Conservation (phyloP, 2,888 invertebrate species). For the Melanostoma scalare region DNA sequence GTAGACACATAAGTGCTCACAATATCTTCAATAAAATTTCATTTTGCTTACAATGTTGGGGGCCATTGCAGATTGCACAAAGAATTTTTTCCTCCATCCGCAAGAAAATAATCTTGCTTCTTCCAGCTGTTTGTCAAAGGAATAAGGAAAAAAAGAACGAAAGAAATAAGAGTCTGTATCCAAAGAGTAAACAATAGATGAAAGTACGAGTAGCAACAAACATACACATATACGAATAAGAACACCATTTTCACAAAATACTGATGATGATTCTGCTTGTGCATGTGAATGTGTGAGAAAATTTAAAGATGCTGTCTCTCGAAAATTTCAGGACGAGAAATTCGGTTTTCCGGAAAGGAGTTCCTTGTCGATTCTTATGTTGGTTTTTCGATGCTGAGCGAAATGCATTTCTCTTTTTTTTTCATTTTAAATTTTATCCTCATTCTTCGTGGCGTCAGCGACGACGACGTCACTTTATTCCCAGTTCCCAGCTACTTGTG, state of each 20-base stretch:
- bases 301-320: constrained; percentile 50
- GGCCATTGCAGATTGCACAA: constrained; percentile 50
- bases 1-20: too few relatives aligned
- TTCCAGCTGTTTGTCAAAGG: background rate
- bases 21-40: background rate
- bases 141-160: constrained; percentile 6
- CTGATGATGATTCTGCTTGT: constrained; percentile 61
- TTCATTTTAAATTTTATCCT: constrained; percentile 2
- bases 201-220: constrained; percentile 47
- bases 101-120: constrained; percentile 6
- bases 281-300: constrained; percentile 64
- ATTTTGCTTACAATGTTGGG: constrained; percentile 1
- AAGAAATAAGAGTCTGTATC: constrained; percentile 1
- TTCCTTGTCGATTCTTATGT: constrained; percentile 49
- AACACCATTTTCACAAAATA: constrained; percentile 66
- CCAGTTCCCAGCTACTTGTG: constrained; percentile 12
- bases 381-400: constrained; percentile 42
- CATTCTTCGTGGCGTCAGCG: background rate
- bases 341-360: constrained; percentile 18
- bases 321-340: constrained; percentile 34
- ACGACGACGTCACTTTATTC: background rate
- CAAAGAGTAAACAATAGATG: constrained; percentile 59
- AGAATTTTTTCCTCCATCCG: constrained; percentile 21
- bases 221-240: constrained; percentile 13
- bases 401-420: constrained; percentile 54